phyloP scores from a whole-genome alignment of 2,113 vertebrate species.

The Tricholaema leucomelas region DNA sequence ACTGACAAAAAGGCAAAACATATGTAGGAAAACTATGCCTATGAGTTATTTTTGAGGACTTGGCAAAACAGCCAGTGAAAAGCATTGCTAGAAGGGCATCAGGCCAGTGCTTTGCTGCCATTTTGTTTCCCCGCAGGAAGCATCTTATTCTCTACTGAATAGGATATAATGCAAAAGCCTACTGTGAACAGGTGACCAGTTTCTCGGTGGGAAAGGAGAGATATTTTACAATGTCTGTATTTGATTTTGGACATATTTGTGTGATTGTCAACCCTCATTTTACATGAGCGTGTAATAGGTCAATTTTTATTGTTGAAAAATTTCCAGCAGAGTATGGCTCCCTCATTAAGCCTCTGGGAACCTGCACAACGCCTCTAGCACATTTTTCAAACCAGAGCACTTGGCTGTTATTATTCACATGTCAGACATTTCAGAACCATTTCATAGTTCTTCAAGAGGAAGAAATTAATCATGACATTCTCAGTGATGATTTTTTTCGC shows the following conservation, averaged over 20 bases:
- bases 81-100: constrained; percentile 40
- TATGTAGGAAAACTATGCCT: constrained; percentile 54
- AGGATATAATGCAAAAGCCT: constrained; percentile 53
- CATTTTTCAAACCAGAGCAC: background rate
- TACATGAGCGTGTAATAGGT: constrained; percentile 45
- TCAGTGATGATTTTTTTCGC: background rate
- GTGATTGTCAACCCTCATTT: constrained; percentile 43
- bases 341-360: constrained; percentile 46
- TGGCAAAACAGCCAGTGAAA: constrained; percentile 54
- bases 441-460: constrained; percentile 36
- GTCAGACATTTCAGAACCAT: constrained; percentile 59
- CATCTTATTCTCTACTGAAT: constrained; percentile 45
- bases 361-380: constrained; percentile 19
- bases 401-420: constrained; percentile 50
- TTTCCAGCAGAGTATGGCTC: constrained; percentile 29
- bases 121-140: constrained; percentile 56
- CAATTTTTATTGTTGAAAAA: constrained; percentile 60
- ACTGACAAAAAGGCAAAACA: constrained; percentile 42
- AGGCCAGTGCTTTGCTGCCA: constrained; percentile 45
- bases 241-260: constrained; percentile 54
- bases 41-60: constrained; percentile 52
- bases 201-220: constrained; percentile 54
- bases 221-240: constrained; percentile 43
- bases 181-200: constrained; percentile 54
- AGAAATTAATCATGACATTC: constrained; percentile 43